These are phyloP conservation scores for Drosophila niveifrons DNA, from an alignment of 2,888 invertebrate genomes.

Conservation along the genomic window DNA sequence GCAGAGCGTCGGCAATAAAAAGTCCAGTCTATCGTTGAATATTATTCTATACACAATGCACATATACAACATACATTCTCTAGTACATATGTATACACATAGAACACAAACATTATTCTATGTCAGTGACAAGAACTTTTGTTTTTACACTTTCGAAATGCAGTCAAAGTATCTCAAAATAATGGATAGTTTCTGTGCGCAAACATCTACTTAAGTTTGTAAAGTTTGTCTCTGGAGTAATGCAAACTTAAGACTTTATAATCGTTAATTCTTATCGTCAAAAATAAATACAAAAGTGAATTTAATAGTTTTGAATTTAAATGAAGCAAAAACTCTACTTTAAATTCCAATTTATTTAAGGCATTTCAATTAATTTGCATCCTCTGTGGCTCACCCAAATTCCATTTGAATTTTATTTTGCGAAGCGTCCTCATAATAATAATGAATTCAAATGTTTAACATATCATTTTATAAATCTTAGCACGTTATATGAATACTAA, in stretches of 20 bases:
- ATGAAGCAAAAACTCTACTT: too few species aligned
- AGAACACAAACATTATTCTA: slow-evolving; percentile 44
- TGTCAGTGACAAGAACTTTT: slow-evolving; percentile 37
- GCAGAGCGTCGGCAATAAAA: slow-evolving; percentile 36
- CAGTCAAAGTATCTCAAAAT: slow-evolving; percentile 12
- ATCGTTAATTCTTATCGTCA: too few species aligned
- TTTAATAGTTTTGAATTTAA: too few species aligned
- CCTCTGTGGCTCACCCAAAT: background rate
- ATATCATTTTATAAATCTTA: slow-evolving; percentile 23
- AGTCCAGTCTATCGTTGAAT: slow-evolving; percentile 11
- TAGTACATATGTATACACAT: slow-evolving; percentile 22
- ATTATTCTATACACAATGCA: slow-evolving; percentile 40
- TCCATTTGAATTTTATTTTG: background rate
- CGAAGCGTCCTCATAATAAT: background rate
- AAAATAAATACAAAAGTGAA: too few species aligned
- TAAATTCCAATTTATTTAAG: background rate
- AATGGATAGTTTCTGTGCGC: slow-evolving; percentile 10
- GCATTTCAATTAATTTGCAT: background rate
- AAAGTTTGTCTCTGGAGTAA: too few species aligned
- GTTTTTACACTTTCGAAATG: slow-evolving; percentile 25
- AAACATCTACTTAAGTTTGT: background rate
- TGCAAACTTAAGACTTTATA: too few species aligned
- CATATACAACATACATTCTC: background rate
- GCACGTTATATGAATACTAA: slow-evolving; percentile 26
- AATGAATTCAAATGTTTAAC: slow-evolving; percentile 3